Evolutionary conservation across 2,113 vertebrate species (phyloP).

Genomic region (Progne subis): DNA sequence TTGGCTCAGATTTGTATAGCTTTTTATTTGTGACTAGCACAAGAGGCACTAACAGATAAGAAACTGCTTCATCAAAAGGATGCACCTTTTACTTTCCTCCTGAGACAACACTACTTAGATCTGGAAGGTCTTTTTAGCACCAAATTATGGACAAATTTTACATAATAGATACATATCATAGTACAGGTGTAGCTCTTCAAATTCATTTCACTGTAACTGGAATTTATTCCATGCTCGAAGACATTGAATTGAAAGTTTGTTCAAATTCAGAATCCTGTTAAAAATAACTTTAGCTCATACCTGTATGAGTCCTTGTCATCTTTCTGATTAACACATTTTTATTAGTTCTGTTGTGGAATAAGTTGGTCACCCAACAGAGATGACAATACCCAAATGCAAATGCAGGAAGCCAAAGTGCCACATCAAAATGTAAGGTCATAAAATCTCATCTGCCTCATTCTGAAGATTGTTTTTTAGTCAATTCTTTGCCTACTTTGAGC

Average conservation of each 20-base stretch:
- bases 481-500: background rate
- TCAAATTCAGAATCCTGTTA: background rate
- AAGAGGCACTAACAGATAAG: background rate
- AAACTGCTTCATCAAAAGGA: background rate
- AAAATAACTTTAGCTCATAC: background rate
- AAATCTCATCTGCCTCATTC: background rate
- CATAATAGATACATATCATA: background rate
- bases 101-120: background rate
- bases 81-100: background rate
- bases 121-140: background rate
- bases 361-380: background rate
- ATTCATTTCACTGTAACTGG: background rate
- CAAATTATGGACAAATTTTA: background rate
- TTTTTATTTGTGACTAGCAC: background rate
- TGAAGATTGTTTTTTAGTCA: background rate
- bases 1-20: background rate
- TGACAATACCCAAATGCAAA: background rate
- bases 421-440: background rate
- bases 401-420: background rate
- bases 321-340: background rate
- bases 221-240: background rate
- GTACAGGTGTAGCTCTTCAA: background rate
- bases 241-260: background rate
- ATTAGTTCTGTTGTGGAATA: background rate
- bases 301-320: background rate